phyloP scores from a whole-genome alignment of 2,113 vertebrate genomes.

The Corythaixoides concolor region DNA sequence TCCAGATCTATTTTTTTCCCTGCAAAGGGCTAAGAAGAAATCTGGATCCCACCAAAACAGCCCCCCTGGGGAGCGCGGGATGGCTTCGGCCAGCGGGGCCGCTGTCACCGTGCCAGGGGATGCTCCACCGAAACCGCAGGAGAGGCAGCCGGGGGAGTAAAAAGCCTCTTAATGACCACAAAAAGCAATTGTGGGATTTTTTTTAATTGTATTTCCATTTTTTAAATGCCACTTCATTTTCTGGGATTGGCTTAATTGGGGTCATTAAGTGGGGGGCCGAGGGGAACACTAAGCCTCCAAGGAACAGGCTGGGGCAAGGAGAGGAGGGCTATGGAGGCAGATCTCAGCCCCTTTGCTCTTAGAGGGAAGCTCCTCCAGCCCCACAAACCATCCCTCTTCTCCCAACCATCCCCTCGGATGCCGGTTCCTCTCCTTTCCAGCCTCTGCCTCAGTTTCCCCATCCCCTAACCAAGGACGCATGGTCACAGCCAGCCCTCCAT shows the following conservation, averaged over 20 bases:
- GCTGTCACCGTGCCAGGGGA: background rate
- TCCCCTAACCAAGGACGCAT: accelerated
- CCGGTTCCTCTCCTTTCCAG: accelerated
- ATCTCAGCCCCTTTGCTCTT: background rate
- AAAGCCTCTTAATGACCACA: background rate
- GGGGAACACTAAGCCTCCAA: background rate
- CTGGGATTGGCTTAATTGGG: background rate
- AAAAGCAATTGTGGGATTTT: background rate
- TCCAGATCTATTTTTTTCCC: accelerated
- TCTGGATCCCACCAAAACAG: background rate
- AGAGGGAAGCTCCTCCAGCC: background rate
- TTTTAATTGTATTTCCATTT: background rate
- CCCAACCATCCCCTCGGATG: background rate
- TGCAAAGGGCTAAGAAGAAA: accelerated
- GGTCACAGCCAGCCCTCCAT: accelerated
- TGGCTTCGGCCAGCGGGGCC: background rate
- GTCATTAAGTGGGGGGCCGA: background rate
- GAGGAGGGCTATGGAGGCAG: background rate
- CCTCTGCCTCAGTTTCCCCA: background rate
- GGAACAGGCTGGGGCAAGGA: background rate
- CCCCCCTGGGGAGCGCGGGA: accelerated
- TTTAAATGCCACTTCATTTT: background rate
- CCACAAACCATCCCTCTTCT: background rate
- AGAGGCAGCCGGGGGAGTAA: background rate
- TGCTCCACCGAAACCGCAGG: background rate